Evolutionary conservation across 2,888 invertebrate species (phyloP), one percentile per base, ranked within the genome.

Genomic region (Panzeria rudis): DNA sequence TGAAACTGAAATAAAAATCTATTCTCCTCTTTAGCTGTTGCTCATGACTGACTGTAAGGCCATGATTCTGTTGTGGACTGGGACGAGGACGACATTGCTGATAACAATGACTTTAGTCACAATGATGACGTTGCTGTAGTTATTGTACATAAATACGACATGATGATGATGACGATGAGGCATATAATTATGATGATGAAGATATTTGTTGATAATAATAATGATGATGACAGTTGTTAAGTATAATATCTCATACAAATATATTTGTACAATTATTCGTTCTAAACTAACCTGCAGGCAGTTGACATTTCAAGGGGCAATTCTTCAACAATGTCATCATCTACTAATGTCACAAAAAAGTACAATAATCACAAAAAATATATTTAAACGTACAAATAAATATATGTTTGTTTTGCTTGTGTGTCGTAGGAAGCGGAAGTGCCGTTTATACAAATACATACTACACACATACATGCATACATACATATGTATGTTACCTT

Each of bases 241-340:
- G 82, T 82, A 79, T 78, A 85, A 85, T 85, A 85, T 82, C 78
- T 85, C 82, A 85, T 76, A 56, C 78, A 85, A 82, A 81, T 84
- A 78, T 73, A 77, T 86, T 81, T 83, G 66, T 80, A 80, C 68
- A 85, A 79, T 85, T 85, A 85, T 75, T 77, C 38, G 64, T 64
- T 25, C 52, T 69, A 82, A 79, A 44, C 69, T 75, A 85, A 85
- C 80, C 80, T 83, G 81, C 86, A 82, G 86, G 86, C 86, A 84
- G 84, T 84, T 86, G 84, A 83, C 86, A 87, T 87, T 87, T 87
- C 84, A 87, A 87, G 87, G 84, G 87, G 87, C 87, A 86, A 87
- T 87, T 86, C 86, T 84, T 87, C 87, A 87, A 84, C 87, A 86
- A 86, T 87, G 87, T 87, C 87, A 87, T 85, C 86, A 84, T 84